A percentile compares a stretch with the other conserved stretches of the same genome.
phyloP scores from a whole-genome alignment of 2,888 invertebrate genomes.

The Hydraecia micacea region DNA sequence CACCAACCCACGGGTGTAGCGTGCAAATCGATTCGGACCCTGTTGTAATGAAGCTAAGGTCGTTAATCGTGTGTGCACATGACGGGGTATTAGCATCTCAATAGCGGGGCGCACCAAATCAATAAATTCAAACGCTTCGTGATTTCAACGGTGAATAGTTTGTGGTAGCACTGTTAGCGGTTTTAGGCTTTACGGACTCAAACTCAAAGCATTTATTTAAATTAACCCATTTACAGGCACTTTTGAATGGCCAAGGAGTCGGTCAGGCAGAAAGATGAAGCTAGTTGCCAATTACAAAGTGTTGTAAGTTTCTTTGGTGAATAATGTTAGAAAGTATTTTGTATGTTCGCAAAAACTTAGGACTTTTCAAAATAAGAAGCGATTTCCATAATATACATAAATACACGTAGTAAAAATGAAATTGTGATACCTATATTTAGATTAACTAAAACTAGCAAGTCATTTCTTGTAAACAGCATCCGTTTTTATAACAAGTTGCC shows the following conservation, averaged over 20 bases:
- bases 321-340: no score
- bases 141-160: constrained; percentile 67
- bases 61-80: constrained; percentile 62
- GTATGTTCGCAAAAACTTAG: no score
- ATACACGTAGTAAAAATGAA: no score
- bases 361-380: no score
- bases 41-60: constrained; percentile 61
- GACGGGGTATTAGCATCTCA: constrained; percentile 73
- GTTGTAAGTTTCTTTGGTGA: neutral
- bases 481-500: no score
- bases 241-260: neutral
- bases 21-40: constrained; percentile 58
- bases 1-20: constrained; percentile 7
- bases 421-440: no score
- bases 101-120: constrained; percentile 73
- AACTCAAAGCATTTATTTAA: neutral
- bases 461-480: no score
- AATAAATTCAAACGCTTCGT: constrained; percentile 73
- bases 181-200: neutral
- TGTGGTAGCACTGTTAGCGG: constrained; percentile 44
- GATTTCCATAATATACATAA: no score
- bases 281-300: neutral
- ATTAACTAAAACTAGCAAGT: no score
- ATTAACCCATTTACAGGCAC: neutral
- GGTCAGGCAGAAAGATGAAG: neutral